A percentile compares a stretch with the other conserved stretches of the same genome.
phyloP scores from a whole-genome alignment of 2,113 vertebrate species.

The Vireo altiloquus region DNA sequence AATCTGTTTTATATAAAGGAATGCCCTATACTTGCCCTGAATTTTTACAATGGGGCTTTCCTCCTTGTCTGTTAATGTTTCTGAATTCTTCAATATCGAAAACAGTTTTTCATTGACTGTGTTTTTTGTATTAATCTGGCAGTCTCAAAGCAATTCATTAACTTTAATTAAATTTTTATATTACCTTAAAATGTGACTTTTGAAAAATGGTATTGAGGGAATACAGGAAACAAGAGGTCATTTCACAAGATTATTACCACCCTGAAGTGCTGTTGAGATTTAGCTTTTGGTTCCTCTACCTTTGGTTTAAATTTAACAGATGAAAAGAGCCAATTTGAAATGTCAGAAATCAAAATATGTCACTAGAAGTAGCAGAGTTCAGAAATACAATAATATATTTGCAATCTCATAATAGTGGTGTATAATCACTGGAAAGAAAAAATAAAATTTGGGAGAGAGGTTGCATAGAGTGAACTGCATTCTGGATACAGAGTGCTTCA shows the following conservation, averaged over 20 bases:
- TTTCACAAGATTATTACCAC: constrained; percentile 24
- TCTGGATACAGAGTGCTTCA: not conserved
- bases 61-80: not conserved
- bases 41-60: not conserved
- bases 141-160: constrained; percentile 10
- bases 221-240: not conserved
- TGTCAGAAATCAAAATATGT: not conserved
- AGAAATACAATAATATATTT: not conserved
- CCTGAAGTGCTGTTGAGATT: not conserved
- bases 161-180: constrained; percentile 22
- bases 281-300: not conserved
- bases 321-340: not conserved
- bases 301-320: not conserved
- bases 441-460: not conserved
- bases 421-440: not conserved
- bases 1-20: not conserved
- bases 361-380: not conserved
- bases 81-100: not conserved
- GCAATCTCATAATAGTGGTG: not conserved
- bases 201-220: not conserved
- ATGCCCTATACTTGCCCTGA: not conserved
- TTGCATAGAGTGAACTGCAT: not conserved
- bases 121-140: not conserved
- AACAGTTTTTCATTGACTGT: not conserved
- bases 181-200: constrained; percentile 12